A percentile compares a stretch with the other conserved stretches of the same genome.
Conservation (phyloP, 2,888 invertebrate species). For the Ametastegia equiseti region DNA sequence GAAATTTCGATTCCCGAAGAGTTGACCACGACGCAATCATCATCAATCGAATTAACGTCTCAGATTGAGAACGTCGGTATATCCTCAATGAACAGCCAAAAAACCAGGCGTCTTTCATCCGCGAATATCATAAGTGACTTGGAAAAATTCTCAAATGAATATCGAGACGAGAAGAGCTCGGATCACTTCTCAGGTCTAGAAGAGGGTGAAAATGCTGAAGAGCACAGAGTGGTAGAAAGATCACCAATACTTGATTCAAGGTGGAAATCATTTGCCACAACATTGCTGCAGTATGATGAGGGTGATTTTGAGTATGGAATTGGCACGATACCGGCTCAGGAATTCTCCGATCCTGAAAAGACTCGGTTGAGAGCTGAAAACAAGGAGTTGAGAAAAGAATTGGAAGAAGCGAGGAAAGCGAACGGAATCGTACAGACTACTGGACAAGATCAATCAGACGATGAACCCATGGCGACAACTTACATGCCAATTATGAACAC, state of each 20-base stretch:
- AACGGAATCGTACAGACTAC: neutral
- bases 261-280: neutral
- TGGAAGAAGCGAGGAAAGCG: neutral
- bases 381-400: neutral
- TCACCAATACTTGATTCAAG: conserved; percentile 9
- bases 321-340: neutral
- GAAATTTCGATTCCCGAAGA: neutral
- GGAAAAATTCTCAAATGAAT: neutral
- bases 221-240: conserved; percentile 5
- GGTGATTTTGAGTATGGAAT: neutral
- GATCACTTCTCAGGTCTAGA: neutral
- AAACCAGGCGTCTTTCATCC: neutral
- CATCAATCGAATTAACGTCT: neutral
- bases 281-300: neutral
- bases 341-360: neutral
- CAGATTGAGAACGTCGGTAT: neutral
- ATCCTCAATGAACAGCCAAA: neutral
- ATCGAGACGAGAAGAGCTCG: neutral
- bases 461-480: neutral
- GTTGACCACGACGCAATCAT: neutral
- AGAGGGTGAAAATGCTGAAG: neutral
- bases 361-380: neutral
- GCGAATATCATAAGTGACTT: neutral
- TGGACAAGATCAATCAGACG: neutral
- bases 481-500: neutral